Percentiles rank a stretch among this genome's conserved stretches.
These are phyloP conservation scores for Ditula angustiorana DNA, from an alignment of 2,888 invertebrate genomes.

Conservation along the genomic window DNA sequence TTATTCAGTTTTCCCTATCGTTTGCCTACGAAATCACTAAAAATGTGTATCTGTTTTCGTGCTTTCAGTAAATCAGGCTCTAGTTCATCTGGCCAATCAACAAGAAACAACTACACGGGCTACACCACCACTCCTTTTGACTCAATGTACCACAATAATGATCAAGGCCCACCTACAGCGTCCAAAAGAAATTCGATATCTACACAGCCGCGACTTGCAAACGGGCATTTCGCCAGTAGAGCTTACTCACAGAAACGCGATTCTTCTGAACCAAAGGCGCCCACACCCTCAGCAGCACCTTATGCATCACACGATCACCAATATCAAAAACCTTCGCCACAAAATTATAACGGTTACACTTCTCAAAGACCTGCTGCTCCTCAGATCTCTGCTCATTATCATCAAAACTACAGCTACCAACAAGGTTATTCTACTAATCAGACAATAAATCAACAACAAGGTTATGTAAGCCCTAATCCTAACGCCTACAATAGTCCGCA, in stretches of 20 bases:
- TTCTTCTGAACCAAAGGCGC: slow-evolving; percentile 60
- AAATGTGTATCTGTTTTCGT: slow-evolving; percentile 21
- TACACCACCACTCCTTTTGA: slow-evolving; percentile 75
- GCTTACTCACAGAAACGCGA: slow-evolving; percentile 67
- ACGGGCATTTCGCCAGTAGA: slow-evolving; percentile 73
- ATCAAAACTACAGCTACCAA: slow-evolving; percentile 73
- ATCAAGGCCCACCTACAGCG: slow-evolving; percentile 65
- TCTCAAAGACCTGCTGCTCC: slow-evolving; percentile 61
- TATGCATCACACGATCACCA: slow-evolving; percentile 79
- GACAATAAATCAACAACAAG: slow-evolving; percentile 67
- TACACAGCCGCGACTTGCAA: slow-evolving; percentile 66
- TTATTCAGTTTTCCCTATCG: neutral
- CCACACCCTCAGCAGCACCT: slow-evolving; percentile 60
- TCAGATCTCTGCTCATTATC: slow-evolving; percentile 67
- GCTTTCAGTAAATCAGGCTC: slow-evolving; percentile 81
- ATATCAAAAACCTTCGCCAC: slow-evolving; percentile 72
- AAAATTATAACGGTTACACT: slow-evolving; percentile 72
- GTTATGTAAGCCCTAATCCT: slow-evolving; percentile 70
- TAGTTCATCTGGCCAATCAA: slow-evolving; percentile 81
- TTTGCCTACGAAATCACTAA: neutral
- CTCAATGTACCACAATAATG: slow-evolving; percentile 78
- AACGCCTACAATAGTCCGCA: slow-evolving; percentile 76
- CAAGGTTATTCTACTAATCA: slow-evolving; percentile 72
- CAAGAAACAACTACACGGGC: slow-evolving; percentile 77
- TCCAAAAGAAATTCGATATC: slow-evolving; percentile 74